phyloP scores from a whole-genome alignment of 1,140 invertebrate genomes.

The Diploscapter pachys region DNA sequence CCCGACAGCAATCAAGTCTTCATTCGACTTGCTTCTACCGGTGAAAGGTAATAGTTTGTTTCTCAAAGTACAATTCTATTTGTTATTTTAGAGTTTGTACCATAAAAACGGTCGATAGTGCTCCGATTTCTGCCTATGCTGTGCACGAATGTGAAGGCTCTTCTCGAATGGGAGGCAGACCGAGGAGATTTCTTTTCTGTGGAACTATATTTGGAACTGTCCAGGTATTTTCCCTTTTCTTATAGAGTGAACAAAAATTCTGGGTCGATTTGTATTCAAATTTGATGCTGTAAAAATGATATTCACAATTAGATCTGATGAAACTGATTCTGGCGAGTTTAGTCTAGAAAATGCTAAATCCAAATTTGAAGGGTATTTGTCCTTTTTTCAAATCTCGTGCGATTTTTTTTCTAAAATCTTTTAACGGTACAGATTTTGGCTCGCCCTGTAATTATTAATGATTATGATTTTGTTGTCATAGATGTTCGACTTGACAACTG shows the following conservation, averaged over 20 bases:
- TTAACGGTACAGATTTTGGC: not conserved
- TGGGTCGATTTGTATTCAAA: too few relatives aligned
- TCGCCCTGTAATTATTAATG: constrained; percentile 17
- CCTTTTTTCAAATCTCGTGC: too few relatives aligned
- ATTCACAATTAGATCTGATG: too few relatives aligned
- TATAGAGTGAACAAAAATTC: not conserved
- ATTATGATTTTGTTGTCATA: constrained; percentile 42
- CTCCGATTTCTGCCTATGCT: constrained; percentile 89
- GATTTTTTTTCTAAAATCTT: too few relatives aligned
- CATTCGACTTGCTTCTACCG: constrained; percentile 87
- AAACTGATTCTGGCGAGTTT: too few relatives aligned
- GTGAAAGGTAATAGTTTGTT: constrained; percentile 67
- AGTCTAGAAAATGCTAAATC: too few relatives aligned
- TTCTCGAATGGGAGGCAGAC: constrained; percentile 79
- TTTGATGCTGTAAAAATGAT: too few relatives aligned
- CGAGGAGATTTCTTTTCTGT: constrained; percentile 84
- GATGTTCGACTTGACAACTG: constrained; percentile 97
- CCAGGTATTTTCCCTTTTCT: constrained; percentile 64
- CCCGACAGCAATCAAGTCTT: constrained; percentile 91
- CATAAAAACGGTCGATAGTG: constrained; percentile 74
- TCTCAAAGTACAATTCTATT: too few relatives aligned
- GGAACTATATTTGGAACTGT: constrained; percentile 89
- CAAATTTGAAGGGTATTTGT: too few relatives aligned
- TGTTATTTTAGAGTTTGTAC: constrained; percentile 34
- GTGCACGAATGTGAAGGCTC: constrained; percentile 95